Percentiles rank a stretch among this genome's conserved stretches.
Evolutionary conservation across 2,113 vertebrate genomes (phyloP).

Genomic region (Origma solitaria): DNA sequence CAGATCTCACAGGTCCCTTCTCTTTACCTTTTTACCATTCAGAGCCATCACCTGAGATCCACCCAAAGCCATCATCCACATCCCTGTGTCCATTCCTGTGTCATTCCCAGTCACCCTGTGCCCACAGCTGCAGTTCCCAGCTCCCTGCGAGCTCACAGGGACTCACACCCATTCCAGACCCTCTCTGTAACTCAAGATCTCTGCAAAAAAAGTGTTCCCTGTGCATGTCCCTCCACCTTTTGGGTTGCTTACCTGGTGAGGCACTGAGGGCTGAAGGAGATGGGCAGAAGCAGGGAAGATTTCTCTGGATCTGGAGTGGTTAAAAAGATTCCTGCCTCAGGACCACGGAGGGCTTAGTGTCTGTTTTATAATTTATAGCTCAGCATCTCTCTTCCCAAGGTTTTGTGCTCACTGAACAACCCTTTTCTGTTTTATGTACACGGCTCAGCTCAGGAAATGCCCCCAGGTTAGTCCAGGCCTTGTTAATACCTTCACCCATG

Average conservation of each 20-base stretch:
- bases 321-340: slow-evolving; percentile 38
- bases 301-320: slow-evolving; percentile 12
- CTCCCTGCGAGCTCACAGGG: neutral
- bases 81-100: neutral
- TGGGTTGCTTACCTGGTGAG: neutral
- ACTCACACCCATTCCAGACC: neutral
- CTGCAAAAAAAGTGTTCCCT: neutral
- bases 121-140: neutral
- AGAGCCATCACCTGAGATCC: neutral
- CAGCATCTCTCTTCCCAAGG: neutral
- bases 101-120: neutral
- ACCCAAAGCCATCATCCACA: neutral
- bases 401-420: neutral
- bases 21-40: neutral
- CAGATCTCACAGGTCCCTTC: too few relatives aligned
- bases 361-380: slow-evolving; percentile 26
- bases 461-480: neutral
- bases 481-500: slow-evolving; percentile 1
- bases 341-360: neutral
- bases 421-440: neutral
- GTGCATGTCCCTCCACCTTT: neutral
- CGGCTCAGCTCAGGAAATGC: neutral
- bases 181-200: neutral
- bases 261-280: neutral
- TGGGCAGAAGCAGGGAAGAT: neutral